Conservation (phyloP, 2,113 vertebrate genomes). For the Delphinus delphis region DNA sequence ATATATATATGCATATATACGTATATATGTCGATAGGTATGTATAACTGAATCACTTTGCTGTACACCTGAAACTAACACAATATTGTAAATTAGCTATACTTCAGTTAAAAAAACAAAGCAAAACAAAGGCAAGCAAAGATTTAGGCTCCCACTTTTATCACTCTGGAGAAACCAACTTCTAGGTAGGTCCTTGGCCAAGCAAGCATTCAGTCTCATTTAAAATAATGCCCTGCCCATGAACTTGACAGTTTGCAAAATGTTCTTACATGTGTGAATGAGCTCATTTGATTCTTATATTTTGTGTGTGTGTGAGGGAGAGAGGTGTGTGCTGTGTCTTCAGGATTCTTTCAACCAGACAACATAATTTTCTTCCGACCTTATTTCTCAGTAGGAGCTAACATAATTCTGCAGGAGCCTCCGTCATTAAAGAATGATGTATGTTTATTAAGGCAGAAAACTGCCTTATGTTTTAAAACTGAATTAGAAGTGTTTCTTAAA, state of each 20-base stretch:
- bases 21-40: no score
- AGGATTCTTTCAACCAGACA: not conserved
- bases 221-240: not conserved
- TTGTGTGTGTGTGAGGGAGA: not conserved
- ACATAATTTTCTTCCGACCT: not conserved
- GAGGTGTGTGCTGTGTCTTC: not conserved
- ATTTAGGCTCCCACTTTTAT: not conserved
- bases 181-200: not conserved
- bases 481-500: not conserved
- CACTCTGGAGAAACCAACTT: not conserved
- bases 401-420: fast-evolving
- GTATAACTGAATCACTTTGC: no score
- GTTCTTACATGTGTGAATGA: not conserved
- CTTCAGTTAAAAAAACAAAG: not conserved
- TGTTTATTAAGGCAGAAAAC: not conserved
- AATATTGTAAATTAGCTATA: not conserved
- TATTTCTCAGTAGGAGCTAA: not conserved
- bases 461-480: not conserved
- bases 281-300: not conserved
- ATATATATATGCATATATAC: not conserved
- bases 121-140: not conserved
- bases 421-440: not conserved
- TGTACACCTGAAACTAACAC: not conserved
- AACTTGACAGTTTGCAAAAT: not conserved
- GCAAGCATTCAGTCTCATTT: not conserved